Evolutionary conservation across 1,140 invertebrate genomes (phyloP).

Genomic region (Panulirus ornatus): DNA sequence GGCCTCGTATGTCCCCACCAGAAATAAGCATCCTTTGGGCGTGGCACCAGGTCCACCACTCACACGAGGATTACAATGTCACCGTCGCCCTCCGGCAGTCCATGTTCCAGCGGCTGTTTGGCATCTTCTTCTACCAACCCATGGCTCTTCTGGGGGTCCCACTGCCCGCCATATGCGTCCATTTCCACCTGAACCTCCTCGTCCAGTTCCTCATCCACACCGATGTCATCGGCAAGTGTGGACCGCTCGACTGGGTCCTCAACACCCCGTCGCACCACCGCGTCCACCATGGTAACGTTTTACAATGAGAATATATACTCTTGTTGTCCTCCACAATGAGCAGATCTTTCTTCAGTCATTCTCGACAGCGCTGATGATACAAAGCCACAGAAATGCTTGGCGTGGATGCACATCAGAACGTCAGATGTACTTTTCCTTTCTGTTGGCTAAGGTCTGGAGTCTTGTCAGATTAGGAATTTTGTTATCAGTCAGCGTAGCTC

Average conservation of each 20-base stretch:
- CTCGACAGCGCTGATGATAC: too few species aligned
- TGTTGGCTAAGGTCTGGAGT: too few species aligned
- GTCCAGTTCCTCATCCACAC: slow-evolving; percentile 97
- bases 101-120: slow-evolving; percentile 87
- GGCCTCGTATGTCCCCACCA: background rate
- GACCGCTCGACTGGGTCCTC: slow-evolving; percentile 89
- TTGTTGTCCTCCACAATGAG: too few species aligned
- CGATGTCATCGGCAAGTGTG: slow-evolving; percentile 86
- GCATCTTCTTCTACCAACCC: slow-evolving; percentile 91
- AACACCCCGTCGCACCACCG: slow-evolving; percentile 94
- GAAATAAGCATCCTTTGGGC: slow-evolving; percentile 95
- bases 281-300: slow-evolving; percentile 93
- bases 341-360: too few species aligned
- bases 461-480: too few species aligned
- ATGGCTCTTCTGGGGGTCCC: slow-evolving; percentile 87
- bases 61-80: slow-evolving; percentile 96
- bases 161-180: slow-evolving; percentile 89
- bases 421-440: too few species aligned
- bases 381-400: too few species aligned
- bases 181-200: slow-evolving; percentile 91
- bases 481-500: too few species aligned
- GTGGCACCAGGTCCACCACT: slow-evolving; percentile 96
- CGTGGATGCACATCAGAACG: too few species aligned
- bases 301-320: too few species aligned
- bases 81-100: slow-evolving; percentile 92